Evolutionary conservation across 2,113 vertebrate genomes (phyloP).

Genomic region (Stigmatopora nigra): DNA sequence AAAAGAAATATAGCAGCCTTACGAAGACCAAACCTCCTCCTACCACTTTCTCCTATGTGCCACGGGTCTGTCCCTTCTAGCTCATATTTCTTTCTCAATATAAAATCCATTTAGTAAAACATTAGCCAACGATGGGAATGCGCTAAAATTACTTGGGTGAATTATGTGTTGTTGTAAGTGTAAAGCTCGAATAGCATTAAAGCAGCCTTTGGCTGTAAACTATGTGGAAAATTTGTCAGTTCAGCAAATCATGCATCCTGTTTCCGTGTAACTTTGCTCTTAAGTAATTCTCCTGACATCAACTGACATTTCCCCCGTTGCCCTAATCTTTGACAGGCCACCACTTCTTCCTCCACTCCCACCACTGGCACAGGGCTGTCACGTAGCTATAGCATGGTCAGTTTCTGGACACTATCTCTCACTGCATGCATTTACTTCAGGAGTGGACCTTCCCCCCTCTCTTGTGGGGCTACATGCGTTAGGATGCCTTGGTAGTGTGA

Average conservation of each 20-base stretch:
- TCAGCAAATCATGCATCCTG: constrained; percentile 37
- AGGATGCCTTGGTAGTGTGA: constrained; percentile 20
- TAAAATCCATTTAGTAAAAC: background rate
- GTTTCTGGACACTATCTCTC: constrained; percentile 52
- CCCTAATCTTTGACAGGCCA: constrained; percentile 49
- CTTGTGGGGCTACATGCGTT: constrained; percentile 19
- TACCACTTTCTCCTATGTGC: constrained; percentile 58
- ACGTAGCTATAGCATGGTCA: constrained; percentile 84
- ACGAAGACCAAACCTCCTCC: constrained; percentile 75
- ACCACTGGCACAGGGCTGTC: constrained; percentile 68
- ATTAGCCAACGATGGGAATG: constrained; percentile 2
- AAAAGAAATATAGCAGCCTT: constrained; percentile 89
- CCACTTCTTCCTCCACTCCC: constrained; percentile 57
- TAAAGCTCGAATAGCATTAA: background rate
- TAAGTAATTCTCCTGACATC: constrained; percentile 45
- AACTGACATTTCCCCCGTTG: constrained; percentile 28
- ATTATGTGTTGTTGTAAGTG: constrained; percentile 29
- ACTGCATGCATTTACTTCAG: constrained; percentile 31
- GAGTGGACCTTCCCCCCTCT: constrained; percentile 20
- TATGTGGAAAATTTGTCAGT: constrained; percentile 7
- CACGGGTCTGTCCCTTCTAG: constrained; percentile 57
- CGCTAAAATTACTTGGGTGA: background rate
- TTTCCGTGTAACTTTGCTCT: constrained; percentile 56
- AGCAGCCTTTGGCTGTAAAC: constrained; percentile 7
- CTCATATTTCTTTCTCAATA: background rate